These are phyloP conservation scores for Drosophila atripex DNA, from an alignment of 2,888 invertebrate species.

Conservation along the genomic window DNA sequence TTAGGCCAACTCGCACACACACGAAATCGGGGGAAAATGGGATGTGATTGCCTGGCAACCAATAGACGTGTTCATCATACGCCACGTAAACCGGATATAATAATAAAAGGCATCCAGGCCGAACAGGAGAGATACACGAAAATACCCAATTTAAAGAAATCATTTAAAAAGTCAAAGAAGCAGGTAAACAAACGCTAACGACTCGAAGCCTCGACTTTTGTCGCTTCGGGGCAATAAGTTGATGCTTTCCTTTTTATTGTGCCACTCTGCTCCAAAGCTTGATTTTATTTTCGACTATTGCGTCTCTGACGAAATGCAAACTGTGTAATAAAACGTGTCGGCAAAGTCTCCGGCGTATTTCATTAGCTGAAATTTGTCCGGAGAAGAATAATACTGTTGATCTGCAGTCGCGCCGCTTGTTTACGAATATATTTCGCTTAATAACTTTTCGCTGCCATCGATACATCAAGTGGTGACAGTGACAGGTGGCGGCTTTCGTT, in stretches of 20 bases:
- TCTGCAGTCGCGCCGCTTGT: constrained; percentile 16
- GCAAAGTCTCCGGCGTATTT: constrained; percentile 44
- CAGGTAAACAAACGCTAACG: constrained; percentile 39
- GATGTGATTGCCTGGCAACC: constrained; percentile 45
- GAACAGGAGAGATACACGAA: constrained; percentile 23
- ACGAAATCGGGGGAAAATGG: constrained; percentile 3
- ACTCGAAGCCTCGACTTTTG: constrained; percentile 21
- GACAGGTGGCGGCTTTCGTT: constrained; percentile 24
- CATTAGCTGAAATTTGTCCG: constrained; percentile 45
- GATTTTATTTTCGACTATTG: constrained; percentile 41
- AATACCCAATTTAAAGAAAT: constrained; percentile 35
- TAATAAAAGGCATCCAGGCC: constrained; percentile 52
- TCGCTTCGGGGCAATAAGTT: constrained; percentile 21
- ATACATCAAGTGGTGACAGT: constrained; percentile 39
- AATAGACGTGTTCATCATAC: constrained; percentile 64
- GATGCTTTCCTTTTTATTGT: constrained; percentile 13
- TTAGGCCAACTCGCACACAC: constrained; percentile 41
- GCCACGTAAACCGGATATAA: constrained; percentile 62
- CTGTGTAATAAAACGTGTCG: constrained; percentile 62
- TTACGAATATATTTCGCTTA: constrained; percentile 22
- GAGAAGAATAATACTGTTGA: constrained; percentile 41
- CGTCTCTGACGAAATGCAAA: constrained; percentile 41
- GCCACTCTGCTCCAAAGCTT: constrained; percentile 7
- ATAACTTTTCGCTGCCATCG: constrained; percentile 27
- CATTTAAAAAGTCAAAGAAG: constrained; percentile 53